Base-by-base conservation (phyloP, 2,888 invertebrate genomes). In the Itoplectis maculator region DNA sequence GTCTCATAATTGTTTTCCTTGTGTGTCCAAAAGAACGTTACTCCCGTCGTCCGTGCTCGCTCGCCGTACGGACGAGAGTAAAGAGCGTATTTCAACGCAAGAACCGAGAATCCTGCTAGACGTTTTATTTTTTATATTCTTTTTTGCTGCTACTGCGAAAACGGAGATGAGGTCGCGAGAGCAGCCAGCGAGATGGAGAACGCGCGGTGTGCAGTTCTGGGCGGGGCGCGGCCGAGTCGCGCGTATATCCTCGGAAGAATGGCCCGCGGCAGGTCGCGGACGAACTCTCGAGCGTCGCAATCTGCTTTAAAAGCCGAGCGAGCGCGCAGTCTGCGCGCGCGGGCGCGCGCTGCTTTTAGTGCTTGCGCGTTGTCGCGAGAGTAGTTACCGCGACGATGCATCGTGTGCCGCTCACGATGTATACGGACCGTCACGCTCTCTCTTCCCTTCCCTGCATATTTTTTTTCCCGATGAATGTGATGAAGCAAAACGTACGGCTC, bases 261-360 rank as follows among this genome's bases (percentile, higher is more conserved):
- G 70, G 70, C 70, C 65, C 51, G 56, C 66, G 42, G 65, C 11
- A 37, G 56, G 76, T 61, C 61, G 59, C 49, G 23, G 15, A 72
- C n/a, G 45, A 61, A 23, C 66, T 70, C 65, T 70, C 66, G 49
- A 74, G 72, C 75, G 75, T 70, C 78, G 73, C 83, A 83, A 83
- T 81, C 72, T 73, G 35, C 83, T 88, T 87, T 89, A 87, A 87
- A 88, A 89, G 88, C 86, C 81, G 54, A 81, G 29, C 81, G 54
- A 81, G 29, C 29, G 79, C 69, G 81, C 66, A 69, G 61, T 66
- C 29, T 37, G 37, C 47, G 37, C 47, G 76, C 83, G 73, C 75
- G 74, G 88, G 37, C 47, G 37, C 47, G 76, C 83, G 73, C 75
- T 76, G 88, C 88, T 88, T 89, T 89, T 88, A 89, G 84, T 81